Conservation (phyloP, 2,888 invertebrate species). For the Gnatocerus cornutus region DNA sequence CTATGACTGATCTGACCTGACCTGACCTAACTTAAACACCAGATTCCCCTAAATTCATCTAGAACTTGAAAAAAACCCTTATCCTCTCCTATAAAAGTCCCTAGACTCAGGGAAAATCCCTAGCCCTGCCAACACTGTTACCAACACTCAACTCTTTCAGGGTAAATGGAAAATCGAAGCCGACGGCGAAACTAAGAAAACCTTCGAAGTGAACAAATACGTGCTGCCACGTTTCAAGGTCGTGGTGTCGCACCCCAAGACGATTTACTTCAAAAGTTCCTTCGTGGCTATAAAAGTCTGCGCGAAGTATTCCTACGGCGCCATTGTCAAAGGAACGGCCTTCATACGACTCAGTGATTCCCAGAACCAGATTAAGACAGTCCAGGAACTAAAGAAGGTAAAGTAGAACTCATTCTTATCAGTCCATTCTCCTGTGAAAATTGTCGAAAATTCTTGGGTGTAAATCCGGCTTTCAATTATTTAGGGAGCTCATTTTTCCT, state of each 20-base stretch:
- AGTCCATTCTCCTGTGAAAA: too few relatives aligned
- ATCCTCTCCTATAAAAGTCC: too few relatives aligned
- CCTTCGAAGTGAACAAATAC: slow-evolving; percentile 74
- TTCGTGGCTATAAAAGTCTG: slow-evolving; percentile 73
- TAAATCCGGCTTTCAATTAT: too few relatives aligned
- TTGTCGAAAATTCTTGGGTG: too few relatives aligned
- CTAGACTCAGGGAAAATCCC: too few relatives aligned
- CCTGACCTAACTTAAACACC: too few relatives aligned
- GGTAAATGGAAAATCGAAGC: slow-evolving; percentile 74
- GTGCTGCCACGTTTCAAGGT: slow-evolving; percentile 77
- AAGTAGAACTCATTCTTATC: too few relatives aligned
- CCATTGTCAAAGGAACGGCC: slow-evolving; percentile 75
- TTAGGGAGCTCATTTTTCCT: too few relatives aligned
- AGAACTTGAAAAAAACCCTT: too few relatives aligned
- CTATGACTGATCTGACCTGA: too few relatives aligned
- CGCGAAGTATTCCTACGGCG: slow-evolving; percentile 77
- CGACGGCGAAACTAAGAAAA: slow-evolving; percentile 65
- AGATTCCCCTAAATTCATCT: too few relatives aligned
- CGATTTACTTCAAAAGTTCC: slow-evolving; percentile 71
- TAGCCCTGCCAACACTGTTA: too few relatives aligned
- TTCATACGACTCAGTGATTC: slow-evolving; percentile 68
- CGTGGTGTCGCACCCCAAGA: slow-evolving; percentile 72
- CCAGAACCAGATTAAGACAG: slow-evolving; percentile 55
- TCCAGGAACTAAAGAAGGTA: slow-evolving; percentile 61
- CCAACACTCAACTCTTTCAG: slow-evolving; percentile 60